Conservation (phyloP, 2,113 vertebrate genomes). For the Nycticryphes semicollaris region DNA sequence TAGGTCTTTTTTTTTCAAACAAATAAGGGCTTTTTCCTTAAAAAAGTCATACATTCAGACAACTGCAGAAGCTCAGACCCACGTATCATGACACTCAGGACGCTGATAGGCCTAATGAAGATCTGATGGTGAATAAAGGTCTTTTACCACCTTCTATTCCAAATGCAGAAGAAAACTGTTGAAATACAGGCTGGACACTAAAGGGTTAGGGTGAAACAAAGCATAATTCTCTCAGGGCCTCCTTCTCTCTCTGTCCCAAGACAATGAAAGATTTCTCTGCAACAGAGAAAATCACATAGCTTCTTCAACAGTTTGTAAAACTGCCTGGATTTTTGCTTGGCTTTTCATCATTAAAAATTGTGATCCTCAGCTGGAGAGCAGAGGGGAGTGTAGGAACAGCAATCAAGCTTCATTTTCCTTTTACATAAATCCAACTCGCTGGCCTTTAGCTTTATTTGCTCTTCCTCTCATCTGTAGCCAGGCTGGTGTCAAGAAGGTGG, state of each 20-base stretch:
- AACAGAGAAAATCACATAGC: background rate
- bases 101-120: background rate
- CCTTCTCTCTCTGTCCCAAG: background rate
- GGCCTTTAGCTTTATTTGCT: background rate
- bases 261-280: background rate
- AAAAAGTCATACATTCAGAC: background rate
- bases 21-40: background rate
- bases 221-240: background rate
- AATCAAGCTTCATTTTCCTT: background rate
- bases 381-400: background rate
- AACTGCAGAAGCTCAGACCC: background rate
- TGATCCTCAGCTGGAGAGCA: background rate
- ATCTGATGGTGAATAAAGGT: background rate
- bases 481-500: background rate
- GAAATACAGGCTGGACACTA: background rate
- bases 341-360: background rate
- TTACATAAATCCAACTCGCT: fast-evolving
- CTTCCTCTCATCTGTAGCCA: background rate
- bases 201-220: background rate
- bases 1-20: background rate
- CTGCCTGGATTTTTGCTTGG: background rate
- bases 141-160: background rate
- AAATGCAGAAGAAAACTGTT: background rate
- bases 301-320: background rate
- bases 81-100: background rate